phyloP scores from a whole-genome alignment of 2,797 vertebrate species.

The Parotocinclus haroldoi region DNA sequence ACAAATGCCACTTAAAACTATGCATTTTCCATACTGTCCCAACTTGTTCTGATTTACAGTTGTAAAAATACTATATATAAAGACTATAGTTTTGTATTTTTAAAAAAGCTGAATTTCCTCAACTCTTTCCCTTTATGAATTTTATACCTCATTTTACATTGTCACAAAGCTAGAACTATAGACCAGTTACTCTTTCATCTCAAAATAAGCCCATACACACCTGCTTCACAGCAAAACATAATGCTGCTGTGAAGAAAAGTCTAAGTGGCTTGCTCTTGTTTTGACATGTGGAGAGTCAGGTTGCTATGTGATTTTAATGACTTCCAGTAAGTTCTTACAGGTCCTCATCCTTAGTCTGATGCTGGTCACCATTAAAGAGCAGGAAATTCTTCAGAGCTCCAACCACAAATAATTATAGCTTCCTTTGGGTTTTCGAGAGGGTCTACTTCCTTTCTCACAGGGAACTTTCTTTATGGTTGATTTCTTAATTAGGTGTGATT shows the following conservation, averaged over 20 bases:
- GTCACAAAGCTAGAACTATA: background rate
- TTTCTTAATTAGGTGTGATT: background rate
- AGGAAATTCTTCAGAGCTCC: constrained; percentile 33
- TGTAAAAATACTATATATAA: too few relatives aligned
- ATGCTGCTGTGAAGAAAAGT: constrained; percentile 1
- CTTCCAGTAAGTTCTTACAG: constrained; percentile 54
- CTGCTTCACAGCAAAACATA: background rate
- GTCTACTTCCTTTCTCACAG: background rate
- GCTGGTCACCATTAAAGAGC: constrained; percentile 15
- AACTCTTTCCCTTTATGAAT: background rate
- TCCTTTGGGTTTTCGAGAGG: constrained; percentile 25
- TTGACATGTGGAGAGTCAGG: constrained; percentile 27
- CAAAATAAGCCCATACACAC: background rate
- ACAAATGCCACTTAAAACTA: too few relatives aligned
- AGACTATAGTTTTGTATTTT: too few relatives aligned
- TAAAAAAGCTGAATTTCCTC: too few relatives aligned
- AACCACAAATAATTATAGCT: constrained; percentile 24
- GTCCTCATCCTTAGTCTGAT: constrained; percentile 37
- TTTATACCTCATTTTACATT: background rate
- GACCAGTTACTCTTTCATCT: background rate
- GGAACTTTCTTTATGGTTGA: background rate
- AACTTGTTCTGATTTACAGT: too few relatives aligned
- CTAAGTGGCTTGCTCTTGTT: constrained; percentile 35
- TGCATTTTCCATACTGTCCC: too few relatives aligned
- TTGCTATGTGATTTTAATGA: constrained; percentile 51